phyloP scores from a whole-genome alignment of 2,888 invertebrate genomes.

The Lasioglossum marginatum region DNA sequence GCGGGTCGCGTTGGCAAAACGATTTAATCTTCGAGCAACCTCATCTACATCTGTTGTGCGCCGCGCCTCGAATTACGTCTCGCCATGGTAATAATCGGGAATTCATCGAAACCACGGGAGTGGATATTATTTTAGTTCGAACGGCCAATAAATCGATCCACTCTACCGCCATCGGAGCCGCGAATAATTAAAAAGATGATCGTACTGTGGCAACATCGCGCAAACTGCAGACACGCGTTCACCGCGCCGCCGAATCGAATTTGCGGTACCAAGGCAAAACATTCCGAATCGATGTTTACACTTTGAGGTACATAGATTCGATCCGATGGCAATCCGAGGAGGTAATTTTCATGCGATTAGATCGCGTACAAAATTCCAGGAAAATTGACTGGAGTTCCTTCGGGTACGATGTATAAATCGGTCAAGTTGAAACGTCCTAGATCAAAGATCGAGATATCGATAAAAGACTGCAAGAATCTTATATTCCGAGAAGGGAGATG shows the following conservation, averaged over 20 bases:
- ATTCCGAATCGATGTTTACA: not conserved
- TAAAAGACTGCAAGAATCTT: no score
- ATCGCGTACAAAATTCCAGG: not conserved
- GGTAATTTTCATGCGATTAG: not conserved
- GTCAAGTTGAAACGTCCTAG: not conserved
- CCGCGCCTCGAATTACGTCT: conserved; percentile 5
- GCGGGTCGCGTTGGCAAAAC: not conserved
- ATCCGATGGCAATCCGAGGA: not conserved
- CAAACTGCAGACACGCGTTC: not conserved
- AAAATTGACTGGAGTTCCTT: not conserved
- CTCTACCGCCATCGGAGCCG: conserved; percentile 11
- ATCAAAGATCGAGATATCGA: no score
- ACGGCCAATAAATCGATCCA: conserved; percentile 45
- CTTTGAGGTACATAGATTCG: not conserved
- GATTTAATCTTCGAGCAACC: conserved; percentile 43
- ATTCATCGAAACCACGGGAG: conserved; percentile 3
- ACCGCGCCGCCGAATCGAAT: conserved; percentile 2
- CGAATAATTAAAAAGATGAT: conserved; percentile 44
- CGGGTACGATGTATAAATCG: not conserved
- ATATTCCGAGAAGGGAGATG: not conserved
- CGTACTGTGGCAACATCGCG: conserved; percentile 24
- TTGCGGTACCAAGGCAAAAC: not conserved
- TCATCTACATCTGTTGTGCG: conserved; percentile 30
- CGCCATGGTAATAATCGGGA: conserved; percentile 25
- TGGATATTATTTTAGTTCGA: conserved; percentile 35